A percentile compares a stretch with the other conserved stretches of the same genome.
Evolutionary conservation across 2,797 vertebrate genomes (phyloP).

Genomic region (Betta splendens): DNA sequence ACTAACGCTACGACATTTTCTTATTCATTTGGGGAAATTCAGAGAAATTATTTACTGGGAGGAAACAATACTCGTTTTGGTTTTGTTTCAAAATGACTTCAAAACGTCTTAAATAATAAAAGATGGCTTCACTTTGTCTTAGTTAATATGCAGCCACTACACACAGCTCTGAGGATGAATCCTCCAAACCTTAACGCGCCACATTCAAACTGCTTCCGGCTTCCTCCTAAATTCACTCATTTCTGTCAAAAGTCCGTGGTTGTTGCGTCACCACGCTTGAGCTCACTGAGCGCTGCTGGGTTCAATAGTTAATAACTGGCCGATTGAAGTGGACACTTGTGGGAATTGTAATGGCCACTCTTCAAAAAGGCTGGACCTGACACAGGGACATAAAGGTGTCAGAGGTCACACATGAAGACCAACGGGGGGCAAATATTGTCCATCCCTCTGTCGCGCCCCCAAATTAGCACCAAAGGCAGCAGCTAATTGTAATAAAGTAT

Average conservation of each 20-base stretch:
- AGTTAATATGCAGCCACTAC: not conserved
- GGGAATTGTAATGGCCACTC: constrained; percentile 71
- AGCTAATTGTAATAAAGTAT: constrained; percentile 7
- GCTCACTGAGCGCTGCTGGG: constrained; percentile 17
- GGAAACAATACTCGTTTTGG: too few species aligned
- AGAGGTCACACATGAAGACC: constrained; percentile 68
- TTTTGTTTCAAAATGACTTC: too few species aligned
- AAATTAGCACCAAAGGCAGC: constrained; percentile 28
- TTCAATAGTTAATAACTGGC: constrained; percentile 64
- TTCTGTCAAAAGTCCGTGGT: constrained; percentile 20
- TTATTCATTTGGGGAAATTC: too few species aligned
- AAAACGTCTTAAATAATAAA: too few species aligned
- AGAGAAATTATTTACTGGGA: too few species aligned
- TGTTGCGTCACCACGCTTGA: constrained; percentile 29
- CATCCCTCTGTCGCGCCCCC: constrained; percentile 27
- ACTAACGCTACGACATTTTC: too few species aligned
- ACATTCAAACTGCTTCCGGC: not conserved
- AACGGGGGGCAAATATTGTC: constrained; percentile 59
- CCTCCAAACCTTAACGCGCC: not conserved
- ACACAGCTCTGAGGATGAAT: not conserved
- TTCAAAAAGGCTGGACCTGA: constrained; percentile 71
- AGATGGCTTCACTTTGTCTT: too few species aligned
- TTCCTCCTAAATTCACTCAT: constrained; percentile 17
- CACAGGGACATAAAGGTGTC: constrained; percentile 50
- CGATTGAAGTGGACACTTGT: constrained; percentile 74